Percentiles rank a stretch among this genome's conserved stretches.
These are phyloP conservation scores for Dasyurus viverrinus DNA, from an alignment of 2,113 vertebrate genomes.

Conservation along the genomic window DNA sequence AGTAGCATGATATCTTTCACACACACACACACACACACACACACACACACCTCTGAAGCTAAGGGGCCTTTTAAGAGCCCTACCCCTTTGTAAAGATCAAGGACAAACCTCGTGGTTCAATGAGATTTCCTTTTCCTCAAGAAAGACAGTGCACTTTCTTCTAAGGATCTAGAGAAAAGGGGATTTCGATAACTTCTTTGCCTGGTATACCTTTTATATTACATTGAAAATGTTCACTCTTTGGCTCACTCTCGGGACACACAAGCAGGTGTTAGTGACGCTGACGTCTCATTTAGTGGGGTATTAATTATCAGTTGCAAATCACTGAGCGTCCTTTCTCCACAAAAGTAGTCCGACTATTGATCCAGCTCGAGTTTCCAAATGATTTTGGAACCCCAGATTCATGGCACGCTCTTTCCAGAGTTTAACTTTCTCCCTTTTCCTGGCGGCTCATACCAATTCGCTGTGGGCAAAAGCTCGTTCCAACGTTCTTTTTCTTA, in stretches of 20 bases:
- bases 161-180: neutral
- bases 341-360: constrained; percentile 54
- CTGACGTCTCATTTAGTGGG: constrained; percentile 71
- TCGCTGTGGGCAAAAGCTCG: constrained; percentile 7
- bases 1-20: neutral
- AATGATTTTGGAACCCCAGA: constrained; percentile 40
- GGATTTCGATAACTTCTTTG: constrained; percentile 48
- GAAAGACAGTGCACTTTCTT: constrained; percentile 38
- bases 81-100: neutral
- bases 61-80: constrained; percentile 18
- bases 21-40: no score
- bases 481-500: constrained; percentile 24
- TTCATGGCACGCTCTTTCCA: neutral
- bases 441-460: constrained; percentile 45
- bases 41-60: neutral
- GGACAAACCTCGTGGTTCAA: constrained; percentile 27
- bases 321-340: constrained; percentile 63
- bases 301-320: constrained; percentile 81
- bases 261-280: constrained; percentile 70
- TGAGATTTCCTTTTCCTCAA: neutral
- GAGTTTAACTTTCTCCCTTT: constrained; percentile 37
- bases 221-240: constrained; percentile 71
- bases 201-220: constrained; percentile 56
- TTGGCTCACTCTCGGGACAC: constrained; percentile 56
- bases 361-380: constrained; percentile 56